phyloP scores from a whole-genome alignment of 1,140 invertebrate genomes.

The Drosophila kikkawai region DNA sequence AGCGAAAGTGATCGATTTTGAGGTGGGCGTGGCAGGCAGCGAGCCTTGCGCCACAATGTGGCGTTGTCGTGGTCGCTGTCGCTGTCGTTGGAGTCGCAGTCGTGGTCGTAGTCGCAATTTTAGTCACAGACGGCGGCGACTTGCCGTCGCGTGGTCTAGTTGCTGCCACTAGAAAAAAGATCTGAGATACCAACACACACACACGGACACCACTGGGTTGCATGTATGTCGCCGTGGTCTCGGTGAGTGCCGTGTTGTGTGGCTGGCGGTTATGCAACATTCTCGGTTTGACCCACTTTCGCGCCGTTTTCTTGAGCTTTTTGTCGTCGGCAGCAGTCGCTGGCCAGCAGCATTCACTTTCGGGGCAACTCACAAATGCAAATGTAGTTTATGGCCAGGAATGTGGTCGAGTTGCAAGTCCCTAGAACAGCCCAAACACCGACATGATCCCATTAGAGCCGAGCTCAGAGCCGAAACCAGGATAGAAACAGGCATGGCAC shows the following conservation, averaged over 20 bases:
- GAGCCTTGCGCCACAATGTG: slow-evolving; percentile 58
- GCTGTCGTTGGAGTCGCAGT: slow-evolving; percentile 17
- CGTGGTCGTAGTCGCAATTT: slow-evolving; percentile 4
- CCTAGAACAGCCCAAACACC: slow-evolving; percentile 26
- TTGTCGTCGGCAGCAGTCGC: slow-evolving; percentile 52
- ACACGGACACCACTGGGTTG: slow-evolving; percentile 25
- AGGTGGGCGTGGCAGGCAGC: slow-evolving; percentile 66
- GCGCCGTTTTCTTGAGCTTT: slow-evolving; percentile 47
- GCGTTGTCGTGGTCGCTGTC: slow-evolving; percentile 26
- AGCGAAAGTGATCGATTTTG: slow-evolving; percentile 84
- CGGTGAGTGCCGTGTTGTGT: slow-evolving; percentile 53
- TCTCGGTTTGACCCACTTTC: slow-evolving; percentile 79
- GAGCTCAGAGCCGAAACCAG: not conserved
- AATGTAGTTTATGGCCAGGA: slow-evolving; percentile 31
- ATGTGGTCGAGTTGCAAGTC: slow-evolving; percentile 4
- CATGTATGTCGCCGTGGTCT: slow-evolving; percentile 34
- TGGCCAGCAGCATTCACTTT: slow-evolving; percentile 68
- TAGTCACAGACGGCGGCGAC: slow-evolving; percentile 14
- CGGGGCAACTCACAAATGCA: slow-evolving; percentile 31
- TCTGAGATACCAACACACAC: slow-evolving; percentile 63
- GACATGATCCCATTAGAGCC: not conserved
- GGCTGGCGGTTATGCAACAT: slow-evolving; percentile 73
- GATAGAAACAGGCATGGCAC: not conserved
- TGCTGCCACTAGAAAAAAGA: slow-evolving; percentile 76
- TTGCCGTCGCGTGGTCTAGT: slow-evolving; percentile 68